Evolutionary conservation across 2,888 invertebrate genomes (phyloP).

Genomic region (Scelioninae gen. 1): DNA sequence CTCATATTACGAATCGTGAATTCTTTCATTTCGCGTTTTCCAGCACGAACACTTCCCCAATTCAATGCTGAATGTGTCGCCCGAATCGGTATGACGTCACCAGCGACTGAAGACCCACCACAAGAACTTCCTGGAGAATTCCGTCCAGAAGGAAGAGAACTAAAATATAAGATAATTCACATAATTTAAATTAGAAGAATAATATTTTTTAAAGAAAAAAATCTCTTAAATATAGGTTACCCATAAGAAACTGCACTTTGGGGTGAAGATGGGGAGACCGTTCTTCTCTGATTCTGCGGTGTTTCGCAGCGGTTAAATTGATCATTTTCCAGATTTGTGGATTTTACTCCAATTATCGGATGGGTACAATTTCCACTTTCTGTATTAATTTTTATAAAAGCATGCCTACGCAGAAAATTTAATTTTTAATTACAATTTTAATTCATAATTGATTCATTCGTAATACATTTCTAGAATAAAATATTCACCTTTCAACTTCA

Average conservation of each 20-base stretch:
- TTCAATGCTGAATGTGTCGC: conserved; percentile 86
- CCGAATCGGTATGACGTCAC: conserved; percentile 85
- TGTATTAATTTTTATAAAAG: conserved; percentile 74
- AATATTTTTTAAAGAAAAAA: not conserved
- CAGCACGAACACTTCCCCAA: conserved; percentile 87
- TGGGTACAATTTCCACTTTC: conserved; percentile 74
- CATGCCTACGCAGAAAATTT: conserved; percentile 67
- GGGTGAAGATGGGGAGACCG: conserved; percentile 80
- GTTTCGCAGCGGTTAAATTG: conserved; percentile 78
- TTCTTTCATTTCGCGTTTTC: conserved; percentile 85
- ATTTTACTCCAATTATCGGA: conserved; percentile 74
- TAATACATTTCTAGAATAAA: conserved; percentile 11
- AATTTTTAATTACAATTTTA: not conserved
- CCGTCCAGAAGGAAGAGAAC: conserved; percentile 79
- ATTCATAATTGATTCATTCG: not conserved
- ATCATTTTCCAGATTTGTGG: conserved; percentile 71
- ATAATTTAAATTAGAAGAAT: conserved; percentile 10
- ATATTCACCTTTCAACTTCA: conserved; percentile 67
- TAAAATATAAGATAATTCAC: too few species aligned
- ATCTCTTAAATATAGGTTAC: conserved; percentile 62
- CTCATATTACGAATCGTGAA: conserved; percentile 87
- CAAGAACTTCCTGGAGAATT: conserved; percentile 81
- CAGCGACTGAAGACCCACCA: conserved; percentile 77
- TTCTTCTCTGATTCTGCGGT: conserved; percentile 74
- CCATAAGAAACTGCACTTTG: conserved; percentile 77